Evolutionary conservation across 1,140 invertebrate genomes (phyloP).

Genomic region (Muscidifurax raptorellus): DNA sequence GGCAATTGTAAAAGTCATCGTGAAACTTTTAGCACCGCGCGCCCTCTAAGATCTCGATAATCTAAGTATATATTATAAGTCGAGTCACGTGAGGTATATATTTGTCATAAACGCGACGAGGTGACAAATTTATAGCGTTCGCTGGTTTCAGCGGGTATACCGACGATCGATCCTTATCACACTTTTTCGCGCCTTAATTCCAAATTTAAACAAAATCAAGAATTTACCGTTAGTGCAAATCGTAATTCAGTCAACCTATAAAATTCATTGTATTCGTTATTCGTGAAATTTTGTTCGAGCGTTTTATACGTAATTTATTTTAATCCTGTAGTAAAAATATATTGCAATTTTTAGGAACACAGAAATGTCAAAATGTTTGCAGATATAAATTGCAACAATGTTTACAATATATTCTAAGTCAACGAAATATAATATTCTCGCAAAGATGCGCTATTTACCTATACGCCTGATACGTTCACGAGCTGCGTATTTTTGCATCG

Average conservation of each 20-base stretch:
- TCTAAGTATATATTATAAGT: not conserved
- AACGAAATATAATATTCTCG: too few relatives aligned
- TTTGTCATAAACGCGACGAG: not conserved
- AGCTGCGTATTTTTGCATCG: not conserved
- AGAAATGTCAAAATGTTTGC: too few relatives aligned
- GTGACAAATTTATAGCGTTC: not conserved
- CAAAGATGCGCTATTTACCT: not conserved
- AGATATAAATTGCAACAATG: too few relatives aligned
- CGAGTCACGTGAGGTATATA: not conserved
- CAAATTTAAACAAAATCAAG: not conserved
- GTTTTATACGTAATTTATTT: not conserved
- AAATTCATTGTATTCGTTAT: too few relatives aligned
- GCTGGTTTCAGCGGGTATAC: too few relatives aligned
- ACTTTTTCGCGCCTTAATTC: not conserved
- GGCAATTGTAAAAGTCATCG: not conserved
- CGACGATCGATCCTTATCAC: not conserved
- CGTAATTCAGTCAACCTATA: too few relatives aligned
- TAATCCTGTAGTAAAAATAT: not conserved
- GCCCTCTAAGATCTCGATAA: not conserved
- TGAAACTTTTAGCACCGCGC: not conserved
- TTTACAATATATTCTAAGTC: too few relatives aligned
- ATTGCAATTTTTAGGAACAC: too few relatives aligned
- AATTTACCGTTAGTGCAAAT: not conserved
- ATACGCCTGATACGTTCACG: not conserved
- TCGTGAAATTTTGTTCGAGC: too few relatives aligned